Evolutionary conservation across 53 echinoderm and acorn worm species (phyloP), one percentile per base, ranked within the genome.

Genomic region (Echinarachnius parma): DNA sequence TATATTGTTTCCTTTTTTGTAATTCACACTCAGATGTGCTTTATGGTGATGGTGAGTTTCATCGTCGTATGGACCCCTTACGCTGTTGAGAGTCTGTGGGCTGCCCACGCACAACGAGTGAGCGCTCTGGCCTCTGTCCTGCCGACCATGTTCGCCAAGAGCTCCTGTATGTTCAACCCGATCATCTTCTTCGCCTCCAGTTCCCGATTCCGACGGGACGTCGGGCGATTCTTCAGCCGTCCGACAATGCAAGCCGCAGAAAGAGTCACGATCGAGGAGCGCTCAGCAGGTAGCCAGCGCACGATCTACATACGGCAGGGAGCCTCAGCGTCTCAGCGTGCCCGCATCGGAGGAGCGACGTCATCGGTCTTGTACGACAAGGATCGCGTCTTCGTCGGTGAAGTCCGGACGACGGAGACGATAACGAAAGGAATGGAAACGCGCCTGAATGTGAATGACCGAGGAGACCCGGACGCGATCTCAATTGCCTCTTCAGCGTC

Each of bases 61-160:
- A 44, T 86, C 37, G 32, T 82, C 21, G 91, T 67, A 4, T 90
- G 91, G 91, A 80, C 91, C 3, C 91, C 91, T 5, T 90, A 90
- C 62, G 62, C 79, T 9, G 67, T 82, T 4, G 57, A 66, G 27
- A 74, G 83, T 48, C 18, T 90, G 1, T 58, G 78, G 76, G 64
- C 75, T 4, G 61, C 75, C 8, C 47, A 83, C 19, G 66, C 64
- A n/a, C 26, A 83, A 3, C 5, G n/a, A 10, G 34, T 59, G 15
- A 63, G 66, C 47, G 21, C 71, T 25, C n/a, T 81, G n/a, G 34
- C 82, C 3, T 30, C 83, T 11, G 79, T 83, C 5, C 47, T 82
- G 10, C 91, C 91, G 1, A 90, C 91, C 9, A 82, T 90, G 79
- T 83, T 82, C 56, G 86, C 86, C 68, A 90, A 90, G 55, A 75